These are phyloP conservation scores for Macrotis lagotis DNA, from an alignment of 2,113 vertebrate species.

Conservation along the genomic window DNA sequence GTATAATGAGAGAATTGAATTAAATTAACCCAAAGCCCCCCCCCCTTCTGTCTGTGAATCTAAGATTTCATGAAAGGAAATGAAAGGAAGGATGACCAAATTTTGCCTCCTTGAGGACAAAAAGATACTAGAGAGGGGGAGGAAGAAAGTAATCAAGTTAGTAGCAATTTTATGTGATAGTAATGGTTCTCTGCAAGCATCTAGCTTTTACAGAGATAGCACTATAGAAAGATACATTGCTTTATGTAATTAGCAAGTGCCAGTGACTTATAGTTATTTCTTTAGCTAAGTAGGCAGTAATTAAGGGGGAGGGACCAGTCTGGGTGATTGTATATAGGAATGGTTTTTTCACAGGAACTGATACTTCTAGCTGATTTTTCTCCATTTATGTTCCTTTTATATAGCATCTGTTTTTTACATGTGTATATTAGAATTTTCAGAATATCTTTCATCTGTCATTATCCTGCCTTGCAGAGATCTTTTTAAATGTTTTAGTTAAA, in stretches of 20 bases:
- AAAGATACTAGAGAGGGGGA: neutral
- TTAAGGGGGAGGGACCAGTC: conserved; percentile 19
- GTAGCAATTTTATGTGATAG: conserved; percentile 34
- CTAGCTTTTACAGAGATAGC: conserved; percentile 46
- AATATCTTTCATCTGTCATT: conserved; percentile 74
- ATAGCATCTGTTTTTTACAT: conserved; percentile 69
- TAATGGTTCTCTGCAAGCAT: conserved; percentile 37
- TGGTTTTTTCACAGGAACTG: conserved; percentile 41
- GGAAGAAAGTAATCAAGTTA: conserved; percentile 25
- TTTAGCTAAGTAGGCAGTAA: conserved; percentile 34
- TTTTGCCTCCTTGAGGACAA: conserved; percentile 1
- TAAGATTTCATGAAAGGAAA: neutral
- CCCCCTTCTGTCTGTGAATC: neutral
- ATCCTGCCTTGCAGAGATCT: conserved; percentile 41
- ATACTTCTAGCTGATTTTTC: conserved; percentile 58
- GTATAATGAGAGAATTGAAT: neutral
- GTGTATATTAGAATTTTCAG: conserved; percentile 74
- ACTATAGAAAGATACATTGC: conserved; percentile 10
- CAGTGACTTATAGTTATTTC: conserved; percentile 19
- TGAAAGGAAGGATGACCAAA: conserved; percentile 39
- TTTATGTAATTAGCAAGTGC: conserved; percentile 3
- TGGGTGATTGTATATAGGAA: conserved; percentile 21
- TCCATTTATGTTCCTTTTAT: conserved; percentile 68
- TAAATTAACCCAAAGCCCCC: neutral
- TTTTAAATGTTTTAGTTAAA: conserved; percentile 58